A percentile compares a stretch with the other conserved stretches of the same genome.
Conservation (phyloP, 2,113 vertebrate genomes). For the Notiomystis cincta region DNA sequence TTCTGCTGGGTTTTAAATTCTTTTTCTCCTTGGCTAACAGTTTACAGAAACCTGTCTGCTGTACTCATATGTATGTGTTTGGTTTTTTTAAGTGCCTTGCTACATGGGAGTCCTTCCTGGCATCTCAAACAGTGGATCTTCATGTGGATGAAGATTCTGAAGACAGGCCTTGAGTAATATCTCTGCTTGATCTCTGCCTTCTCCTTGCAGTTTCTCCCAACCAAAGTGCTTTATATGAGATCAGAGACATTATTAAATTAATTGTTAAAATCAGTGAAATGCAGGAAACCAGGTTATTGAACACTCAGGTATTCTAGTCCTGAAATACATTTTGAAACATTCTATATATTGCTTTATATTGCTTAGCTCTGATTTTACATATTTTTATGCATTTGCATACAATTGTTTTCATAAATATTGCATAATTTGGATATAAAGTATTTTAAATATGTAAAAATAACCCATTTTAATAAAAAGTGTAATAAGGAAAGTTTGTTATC, state of each 20-base stretch:
- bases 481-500: constrained; percentile 15
- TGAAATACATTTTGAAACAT: constrained; percentile 39
- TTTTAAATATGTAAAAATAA: constrained; percentile 73
- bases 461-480: constrained; percentile 72
- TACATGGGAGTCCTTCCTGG: constrained; percentile 91
- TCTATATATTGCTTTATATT: constrained; percentile 26
- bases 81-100: constrained; percentile 85
- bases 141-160: constrained; percentile 66
- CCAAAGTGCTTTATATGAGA: constrained; percentile 67
- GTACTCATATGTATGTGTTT: background rate
- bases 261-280: constrained; percentile 9
- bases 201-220: constrained; percentile 20
- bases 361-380: constrained; percentile 54
- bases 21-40: background rate
- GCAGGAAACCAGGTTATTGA: constrained; percentile 59
- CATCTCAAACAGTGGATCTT: constrained; percentile 79
- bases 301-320: constrained; percentile 70
- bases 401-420: constrained; percentile 56
- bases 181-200: background rate
- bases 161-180: constrained; percentile 65
- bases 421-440: constrained; percentile 65
- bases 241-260: constrained; percentile 31
- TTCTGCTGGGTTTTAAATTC: background rate
- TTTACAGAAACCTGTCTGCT: background rate
- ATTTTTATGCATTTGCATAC: constrained; percentile 62